Evolutionary conservation across 2,888 invertebrate species (phyloP).

Genomic region (Lithophane ornitopus): DNA sequence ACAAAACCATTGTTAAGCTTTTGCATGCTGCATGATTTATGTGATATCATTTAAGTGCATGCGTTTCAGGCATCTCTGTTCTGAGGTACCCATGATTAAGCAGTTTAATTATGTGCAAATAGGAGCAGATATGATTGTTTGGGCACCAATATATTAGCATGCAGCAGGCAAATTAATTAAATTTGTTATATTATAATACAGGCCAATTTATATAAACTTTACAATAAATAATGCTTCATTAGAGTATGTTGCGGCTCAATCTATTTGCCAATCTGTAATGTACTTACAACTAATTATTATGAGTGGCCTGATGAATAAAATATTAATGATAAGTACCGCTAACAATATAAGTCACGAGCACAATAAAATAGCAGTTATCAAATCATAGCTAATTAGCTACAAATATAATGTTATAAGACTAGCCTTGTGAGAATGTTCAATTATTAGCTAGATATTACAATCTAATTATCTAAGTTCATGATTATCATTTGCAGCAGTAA

Average conservation of each 20-base stretch:
- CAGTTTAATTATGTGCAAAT: constrained; percentile 77
- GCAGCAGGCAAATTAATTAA: constrained; percentile 88
- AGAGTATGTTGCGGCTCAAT: constrained; percentile 56
- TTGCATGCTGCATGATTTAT: constrained; percentile 89
- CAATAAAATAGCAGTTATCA: constrained; percentile 77
- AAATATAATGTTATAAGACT: constrained; percentile 79
- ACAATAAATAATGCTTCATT: constrained; percentile 56
- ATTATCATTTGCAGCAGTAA: constrained; percentile 77
- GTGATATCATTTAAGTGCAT: constrained; percentile 79
- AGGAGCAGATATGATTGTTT: constrained; percentile 71
- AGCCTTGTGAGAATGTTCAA: constrained; percentile 75
- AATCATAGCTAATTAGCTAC: constrained; percentile 80
- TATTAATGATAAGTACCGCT: constrained; percentile 68
- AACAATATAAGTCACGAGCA: constrained; percentile 75
- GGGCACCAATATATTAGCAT: constrained; percentile 82
- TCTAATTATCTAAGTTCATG: constrained; percentile 77
- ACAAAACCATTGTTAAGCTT: constrained; percentile 79
- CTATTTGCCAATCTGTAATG: constrained; percentile 69
- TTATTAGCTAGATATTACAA: constrained; percentile 80
- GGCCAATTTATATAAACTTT: constrained; percentile 68
- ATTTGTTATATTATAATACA: constrained; percentile 67
- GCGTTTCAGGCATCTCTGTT: constrained; percentile 77
- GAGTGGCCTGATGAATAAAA: constrained; percentile 73
- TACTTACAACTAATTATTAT: constrained; percentile 76
- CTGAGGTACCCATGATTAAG: constrained; percentile 76